Percentiles rank a stretch among this genome's conserved stretches.
These are phyloP conservation scores for Platyscapa corneri DNA, from an alignment of 1,140 invertebrate genomes.

Conservation along the genomic window DNA sequence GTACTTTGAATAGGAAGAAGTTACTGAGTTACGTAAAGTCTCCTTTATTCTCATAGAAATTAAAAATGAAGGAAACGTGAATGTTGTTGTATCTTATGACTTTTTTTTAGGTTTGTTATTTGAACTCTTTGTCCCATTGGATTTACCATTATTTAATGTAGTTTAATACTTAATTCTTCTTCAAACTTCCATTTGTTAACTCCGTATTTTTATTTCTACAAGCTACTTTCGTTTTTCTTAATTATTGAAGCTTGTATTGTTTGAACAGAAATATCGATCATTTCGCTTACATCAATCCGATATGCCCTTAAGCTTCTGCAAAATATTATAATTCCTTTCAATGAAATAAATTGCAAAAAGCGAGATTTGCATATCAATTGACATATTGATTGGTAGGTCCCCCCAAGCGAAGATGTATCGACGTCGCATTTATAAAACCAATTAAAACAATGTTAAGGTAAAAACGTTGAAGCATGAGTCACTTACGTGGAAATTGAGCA, in stretches of 20 bases:
- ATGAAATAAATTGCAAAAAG: too few species aligned
- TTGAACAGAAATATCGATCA: background rate
- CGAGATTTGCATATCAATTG: too few species aligned
- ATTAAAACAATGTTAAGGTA: too few species aligned
- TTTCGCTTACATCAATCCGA: background rate
- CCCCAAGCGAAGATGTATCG: too few species aligned
- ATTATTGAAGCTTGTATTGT: background rate
- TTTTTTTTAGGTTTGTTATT: background rate
- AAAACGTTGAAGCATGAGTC: too few species aligned
- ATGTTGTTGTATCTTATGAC: background rate
- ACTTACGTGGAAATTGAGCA: constrained; percentile 75
- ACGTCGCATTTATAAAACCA: too few species aligned
- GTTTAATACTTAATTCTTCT: background rate
- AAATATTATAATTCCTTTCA: background rate
- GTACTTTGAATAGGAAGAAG: background rate
- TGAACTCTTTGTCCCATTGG: background rate
- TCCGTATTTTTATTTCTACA: background rate
- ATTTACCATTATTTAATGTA: background rate
- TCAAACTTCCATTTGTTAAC: background rate
- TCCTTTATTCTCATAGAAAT: background rate
- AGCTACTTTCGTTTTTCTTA: background rate
- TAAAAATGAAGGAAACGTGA: background rate
- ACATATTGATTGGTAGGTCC: too few species aligned
- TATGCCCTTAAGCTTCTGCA: background rate
- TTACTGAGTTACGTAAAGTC: background rate